Base-by-base conservation (phyloP, 2,113 vertebrate species). In the Varanus komodoensis region DNA sequence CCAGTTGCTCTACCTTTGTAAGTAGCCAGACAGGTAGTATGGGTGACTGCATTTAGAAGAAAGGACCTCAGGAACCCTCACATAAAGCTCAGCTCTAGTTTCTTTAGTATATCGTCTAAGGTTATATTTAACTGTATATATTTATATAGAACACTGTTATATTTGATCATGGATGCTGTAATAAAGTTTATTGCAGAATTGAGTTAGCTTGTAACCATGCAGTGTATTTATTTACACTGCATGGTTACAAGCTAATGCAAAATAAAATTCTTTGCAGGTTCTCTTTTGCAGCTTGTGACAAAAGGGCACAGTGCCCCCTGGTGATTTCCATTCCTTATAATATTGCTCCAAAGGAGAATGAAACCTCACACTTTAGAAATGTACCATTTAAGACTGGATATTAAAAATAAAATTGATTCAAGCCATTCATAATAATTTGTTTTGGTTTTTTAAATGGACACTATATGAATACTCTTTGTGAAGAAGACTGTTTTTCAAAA, bases 261-360 rank as follows among this genome's bases (percentile, higher is more conserved):
- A 77, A 27, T 11, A 38, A 77, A 27, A 34, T n/a, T n/a, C 8
- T 69, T 75, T 32, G 27, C n/a, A 54, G 8, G 19, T 86, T 75
- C 21, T 8, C 74, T 57, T 11, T 15, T 44, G 17, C 27, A 78
- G 38, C 29, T 34, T 19, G 50, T 23, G 3, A 34, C 32, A 3
- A 84, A 75, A 84, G 50, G 54, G 34, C n/a, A 84, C 34, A 89
- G 69, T 75, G 81, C 81, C 71, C 81, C 67, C 81, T 89, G 52
- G n/a, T 89, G 87, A 82, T 89, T 74, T 52, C 23, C 68, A 82
- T 17, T 8, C 25, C 69, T 12, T 44, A 73, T 89, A 82, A 89
- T n/a, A n/a, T 52, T 27, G 27, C 12, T 32, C 6, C 57, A 64
- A 78, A 48, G 32, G 8, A 25, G 73, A 85, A 85, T 85, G n/a